Base-by-base conservation (phyloP, 2,797 vertebrate genomes). In the Pangasius sanitwongsei region DNA sequence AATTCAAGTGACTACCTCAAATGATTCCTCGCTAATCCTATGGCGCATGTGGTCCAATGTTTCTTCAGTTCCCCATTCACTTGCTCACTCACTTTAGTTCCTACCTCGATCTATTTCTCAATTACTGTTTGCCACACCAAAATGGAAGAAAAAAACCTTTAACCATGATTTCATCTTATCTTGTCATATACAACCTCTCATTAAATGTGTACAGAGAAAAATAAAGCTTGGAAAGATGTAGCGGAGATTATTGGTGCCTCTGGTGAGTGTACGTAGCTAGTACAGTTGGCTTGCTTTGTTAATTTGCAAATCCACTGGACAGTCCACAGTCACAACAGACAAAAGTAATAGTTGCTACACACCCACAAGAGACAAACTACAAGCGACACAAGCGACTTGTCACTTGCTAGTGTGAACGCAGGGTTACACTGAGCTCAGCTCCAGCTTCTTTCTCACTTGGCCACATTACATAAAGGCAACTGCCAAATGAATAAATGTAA, bases 401-500 rank as follows among this genome's bases (percentile, higher is more conserved):
- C 34, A 61, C 57, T 61, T 37, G 31, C n/a, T 44, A 41, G 80
- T 61, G 57, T 41, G 57, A 63, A 23, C 23, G 12, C 80, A 41
- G 80, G 57, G 34, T 41, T 83, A 61, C 34, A 61, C 6, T 41
- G 57, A 61, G 11, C 31, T 82, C 78, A 59, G 55, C 18, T 81
- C 78, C 78, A 57, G 55, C 78, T 81, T 59, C 11, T 41, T 83
- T 83, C 12, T 83, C 34, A 61, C 34, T 41, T 41, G 20, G 34
- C 80, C 57, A 15, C 6, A 4, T 61, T 83, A 34, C 2, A 15
- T 83, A 83, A 61, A 37, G 57, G 4, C 57, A 63, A 63, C 11
- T 61, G 34, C 57, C 80, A 61, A 80, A 80, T 55, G 50, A 55
- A 55, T 80, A 55, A 80, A 80, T 34, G 50, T 55, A 80, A 80